Evolutionary conservation across 2,888 invertebrate species (phyloP), one percentile per base, ranked within the genome.

Genomic region (Drosophila putrida): DNA sequence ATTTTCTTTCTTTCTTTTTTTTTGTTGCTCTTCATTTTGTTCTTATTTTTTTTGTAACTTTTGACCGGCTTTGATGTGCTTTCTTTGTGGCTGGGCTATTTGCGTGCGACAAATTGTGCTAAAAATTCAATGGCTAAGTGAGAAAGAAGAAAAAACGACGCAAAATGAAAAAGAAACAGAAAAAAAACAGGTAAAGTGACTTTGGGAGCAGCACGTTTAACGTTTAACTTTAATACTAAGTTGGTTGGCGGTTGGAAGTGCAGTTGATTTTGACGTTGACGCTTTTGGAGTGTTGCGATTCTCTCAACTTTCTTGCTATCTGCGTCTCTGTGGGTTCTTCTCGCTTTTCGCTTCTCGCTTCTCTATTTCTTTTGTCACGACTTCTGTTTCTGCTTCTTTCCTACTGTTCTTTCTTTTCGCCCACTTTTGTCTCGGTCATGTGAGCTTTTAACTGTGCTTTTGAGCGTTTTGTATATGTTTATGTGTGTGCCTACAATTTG

Each of bases 61-160:
- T 71, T 65, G 54, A 61, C 33, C 44, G 60, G 63, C 75, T 79
- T 78, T 75, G 59, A 60, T 71, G 71, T 51, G 80, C 67, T 75
- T 71, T 64, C 63, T 78, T 64, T 70, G 77, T 62, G 47, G 15
- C 39, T 39, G 39, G 39, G 39, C 15, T 15, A 39, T 39, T 9
- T 20, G 20, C 20, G 20, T 62, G 58, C 55, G 65, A 67, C 54
- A 20, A 78, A 75, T 84, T 75, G 79, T 75, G 82, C 71, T 75
- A 50, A 73, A 77, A 78, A 74, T 74, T 59, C 77, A 82, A 39
- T 39, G 39, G 9, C 6, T 33, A 27, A 35, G 25, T 13, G 38
- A 33, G 41, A 33, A 20, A 20, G n/a, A n/a, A n/a, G n/a, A n/a
- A n/a, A n/a, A n/a, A n/a, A n/a, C n/a, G n/a, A n/a, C n/a, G n/a